These are phyloP conservation scores for Ibidorhyncha struthersii DNA, from an alignment of 2,113 vertebrate genomes.

Conservation along the genomic window DNA sequence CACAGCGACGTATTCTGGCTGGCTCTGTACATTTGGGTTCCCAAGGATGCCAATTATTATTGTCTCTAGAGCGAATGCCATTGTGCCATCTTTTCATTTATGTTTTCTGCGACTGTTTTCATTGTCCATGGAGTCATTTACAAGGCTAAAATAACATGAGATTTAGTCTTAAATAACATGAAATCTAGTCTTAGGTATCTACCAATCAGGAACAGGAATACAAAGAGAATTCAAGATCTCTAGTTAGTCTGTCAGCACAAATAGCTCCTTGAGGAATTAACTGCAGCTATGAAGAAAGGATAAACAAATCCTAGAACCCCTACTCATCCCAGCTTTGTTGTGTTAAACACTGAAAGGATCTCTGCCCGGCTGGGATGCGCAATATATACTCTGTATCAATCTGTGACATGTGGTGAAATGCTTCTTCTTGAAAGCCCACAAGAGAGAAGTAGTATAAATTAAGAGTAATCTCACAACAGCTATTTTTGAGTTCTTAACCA, in stretches of 20 bases:
- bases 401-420: conserved; percentile 32
- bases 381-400: conserved; percentile 8
- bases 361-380: neutral
- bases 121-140: neutral
- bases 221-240: neutral
- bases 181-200: neutral
- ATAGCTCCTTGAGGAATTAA: conserved; percentile 4
- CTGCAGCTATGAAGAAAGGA: neutral
- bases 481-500: conserved; percentile 61
- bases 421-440: conserved; percentile 47
- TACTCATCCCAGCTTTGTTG: neutral
- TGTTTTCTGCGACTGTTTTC: neutral
- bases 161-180: neutral
- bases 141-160: neutral
- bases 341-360: conserved; percentile 14
- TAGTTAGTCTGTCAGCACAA: neutral
- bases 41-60: neutral
- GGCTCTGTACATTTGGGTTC: neutral
- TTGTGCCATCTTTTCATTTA: neutral
- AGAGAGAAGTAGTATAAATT: conserved; percentile 62
- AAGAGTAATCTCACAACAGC: conserved; percentile 58
- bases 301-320: conserved; percentile 8
- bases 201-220: neutral
- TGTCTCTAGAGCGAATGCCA: neutral
- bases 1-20: neutral